phyloP scores from a whole-genome alignment of 2,888 invertebrate species.

The Dermolepida albohirtum region DNA sequence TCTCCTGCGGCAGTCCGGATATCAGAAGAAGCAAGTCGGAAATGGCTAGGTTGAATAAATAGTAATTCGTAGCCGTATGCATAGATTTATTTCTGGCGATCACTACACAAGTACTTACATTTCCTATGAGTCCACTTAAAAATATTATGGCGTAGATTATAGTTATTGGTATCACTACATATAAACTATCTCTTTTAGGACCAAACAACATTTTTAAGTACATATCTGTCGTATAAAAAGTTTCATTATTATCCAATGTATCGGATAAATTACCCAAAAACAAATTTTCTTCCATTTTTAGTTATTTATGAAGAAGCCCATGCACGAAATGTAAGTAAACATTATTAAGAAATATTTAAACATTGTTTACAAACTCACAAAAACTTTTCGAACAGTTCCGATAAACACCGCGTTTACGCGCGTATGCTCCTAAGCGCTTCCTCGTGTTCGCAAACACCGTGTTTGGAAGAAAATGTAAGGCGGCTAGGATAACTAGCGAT shows the following conservation, averaged over 20 bases:
- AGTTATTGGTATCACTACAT: conserved; percentile 79
- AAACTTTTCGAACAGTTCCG: conserved; percentile 2
- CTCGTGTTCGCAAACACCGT: neutral
- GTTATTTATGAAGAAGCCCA: neutral
- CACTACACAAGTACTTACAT: conserved; percentile 87
- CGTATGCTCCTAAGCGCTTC: neutral
- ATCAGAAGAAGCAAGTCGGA: conserved; percentile 85
- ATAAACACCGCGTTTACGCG: neutral
- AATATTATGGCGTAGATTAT: conserved; percentile 81
- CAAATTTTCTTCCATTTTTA: conserved; percentile 22
- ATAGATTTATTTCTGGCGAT: conserved; percentile 87
- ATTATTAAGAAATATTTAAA: too few relatives aligned
- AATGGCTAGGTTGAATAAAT: conserved; percentile 86
- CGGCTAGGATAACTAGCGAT: neutral
- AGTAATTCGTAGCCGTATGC: conserved; percentile 86
- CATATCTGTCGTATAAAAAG: neutral
- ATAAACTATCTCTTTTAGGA: conserved; percentile 67
- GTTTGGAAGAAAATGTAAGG: conserved; percentile 14
- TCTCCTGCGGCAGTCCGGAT: conserved; percentile 86
- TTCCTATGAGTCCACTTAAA: conserved; percentile 83
- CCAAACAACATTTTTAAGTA: conserved; percentile 42
- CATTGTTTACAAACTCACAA: neutral
- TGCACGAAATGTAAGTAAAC: neutral
- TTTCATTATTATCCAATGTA: conserved; percentile 1
- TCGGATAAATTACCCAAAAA: neutral